These are phyloP conservation scores for Coreoperca whiteheadi DNA, from an alignment of 2,113 vertebrate species.

Conservation along the genomic window DNA sequence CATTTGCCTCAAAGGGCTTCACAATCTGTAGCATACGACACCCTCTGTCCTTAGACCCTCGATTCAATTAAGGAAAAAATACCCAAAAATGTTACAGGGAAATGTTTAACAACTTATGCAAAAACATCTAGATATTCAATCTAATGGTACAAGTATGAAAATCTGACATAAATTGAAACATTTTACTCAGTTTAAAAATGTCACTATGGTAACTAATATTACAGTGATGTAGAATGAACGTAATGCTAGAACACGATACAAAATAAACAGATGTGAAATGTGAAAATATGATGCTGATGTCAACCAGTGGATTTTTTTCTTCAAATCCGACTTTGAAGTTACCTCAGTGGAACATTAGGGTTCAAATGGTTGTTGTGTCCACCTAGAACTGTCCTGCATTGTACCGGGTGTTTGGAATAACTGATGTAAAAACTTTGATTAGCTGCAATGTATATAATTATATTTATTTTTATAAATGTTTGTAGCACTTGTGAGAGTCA, in stretches of 20 bases:
- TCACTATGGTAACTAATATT: not conserved
- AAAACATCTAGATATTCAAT: not conserved
- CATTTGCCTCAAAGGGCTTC: no score
- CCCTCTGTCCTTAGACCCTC: no score
- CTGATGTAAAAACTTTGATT: not conserved
- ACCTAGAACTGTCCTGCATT: not conserved
- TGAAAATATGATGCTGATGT: not conserved
- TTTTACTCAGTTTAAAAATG: not conserved
- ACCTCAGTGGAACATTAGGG: not conserved
- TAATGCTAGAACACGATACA: not conserved
- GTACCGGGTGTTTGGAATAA: not conserved
- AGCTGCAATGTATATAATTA: no score
- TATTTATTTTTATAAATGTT: no score
- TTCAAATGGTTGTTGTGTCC: not conserved
- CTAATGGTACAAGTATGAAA: not conserved
- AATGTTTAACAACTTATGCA: not conserved
- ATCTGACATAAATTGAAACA: no score
- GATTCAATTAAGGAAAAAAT: no score
- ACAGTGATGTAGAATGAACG: not conserved
- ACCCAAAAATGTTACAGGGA: not conserved
- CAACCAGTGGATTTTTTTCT: not conserved
- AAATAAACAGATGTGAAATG: not conserved
- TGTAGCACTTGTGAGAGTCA: not conserved
- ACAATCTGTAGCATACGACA: no score
- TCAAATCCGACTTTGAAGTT: not conserved